A percentile compares a stretch with the other conserved stretches of the same genome.
Evolutionary conservation across 2,888 invertebrate species (phyloP).

Genomic region (Synanthedon vespiformis): DNA sequence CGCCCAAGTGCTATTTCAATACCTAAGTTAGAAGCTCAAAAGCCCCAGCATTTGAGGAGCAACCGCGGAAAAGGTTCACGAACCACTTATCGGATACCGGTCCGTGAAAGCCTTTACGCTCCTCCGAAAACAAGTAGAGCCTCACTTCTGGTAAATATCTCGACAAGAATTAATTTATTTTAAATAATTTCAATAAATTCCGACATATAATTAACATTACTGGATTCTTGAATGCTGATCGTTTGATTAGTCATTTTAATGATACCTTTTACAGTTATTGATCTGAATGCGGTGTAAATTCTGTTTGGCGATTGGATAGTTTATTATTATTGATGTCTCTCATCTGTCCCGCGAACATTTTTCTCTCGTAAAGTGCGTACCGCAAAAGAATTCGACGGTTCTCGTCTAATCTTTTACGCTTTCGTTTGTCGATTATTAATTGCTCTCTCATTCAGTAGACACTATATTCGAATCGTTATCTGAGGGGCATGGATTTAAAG

Average conservation of each 20-base stretch:
- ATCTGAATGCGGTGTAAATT: constrained; percentile 53
- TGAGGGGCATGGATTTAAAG: too few relatives aligned
- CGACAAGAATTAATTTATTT: constrained; percentile 47
- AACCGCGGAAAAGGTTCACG: constrained; percentile 21
- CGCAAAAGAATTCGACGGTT: constrained; percentile 45
- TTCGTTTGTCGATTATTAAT: constrained; percentile 61
- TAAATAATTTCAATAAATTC: constrained; percentile 54
- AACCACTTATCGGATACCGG: constrained; percentile 42
- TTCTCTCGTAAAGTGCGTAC: constrained; percentile 27
- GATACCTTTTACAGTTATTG: constrained; percentile 55
- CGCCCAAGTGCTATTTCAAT: not conserved
- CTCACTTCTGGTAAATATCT: constrained; percentile 36
- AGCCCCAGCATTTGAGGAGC: not conserved
- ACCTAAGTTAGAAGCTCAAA: not conserved
- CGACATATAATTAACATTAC: constrained; percentile 56
- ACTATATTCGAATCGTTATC: constrained; percentile 8
- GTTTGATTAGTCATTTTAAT: constrained; percentile 62
- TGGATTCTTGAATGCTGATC: constrained; percentile 55
- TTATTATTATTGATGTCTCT: constrained; percentile 40
- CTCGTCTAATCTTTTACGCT: constrained; percentile 60
- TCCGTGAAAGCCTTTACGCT: constrained; percentile 37
- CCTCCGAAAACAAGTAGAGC: constrained; percentile 31
- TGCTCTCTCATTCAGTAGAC: constrained; percentile 46
- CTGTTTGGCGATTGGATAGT: constrained; percentile 37
- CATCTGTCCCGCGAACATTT: constrained; percentile 31